Conservation (phyloP, 2,797 vertebrate species). For the Mycteria americana region DNA sequence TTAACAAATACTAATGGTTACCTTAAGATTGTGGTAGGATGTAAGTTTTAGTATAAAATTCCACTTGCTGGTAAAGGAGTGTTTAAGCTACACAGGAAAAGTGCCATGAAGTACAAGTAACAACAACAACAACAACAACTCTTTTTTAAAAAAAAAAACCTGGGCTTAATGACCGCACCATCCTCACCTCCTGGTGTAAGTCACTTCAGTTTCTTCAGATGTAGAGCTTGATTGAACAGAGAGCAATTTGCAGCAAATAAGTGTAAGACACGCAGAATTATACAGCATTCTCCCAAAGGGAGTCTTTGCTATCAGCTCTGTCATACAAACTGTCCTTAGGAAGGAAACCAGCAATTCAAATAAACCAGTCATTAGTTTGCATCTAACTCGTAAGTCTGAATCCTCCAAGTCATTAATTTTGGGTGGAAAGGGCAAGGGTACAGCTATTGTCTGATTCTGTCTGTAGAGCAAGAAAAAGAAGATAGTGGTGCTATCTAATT, state of each 20-base stretch:
- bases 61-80: neutral
- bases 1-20: neutral
- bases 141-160: neutral
- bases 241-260: neutral
- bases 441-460: neutral
- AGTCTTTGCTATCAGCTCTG: neutral
- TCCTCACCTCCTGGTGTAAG: neutral
- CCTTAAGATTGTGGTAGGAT: neutral
- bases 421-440: neutral
- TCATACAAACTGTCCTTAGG: neutral
- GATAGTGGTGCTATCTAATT: neutral
- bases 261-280: neutral
- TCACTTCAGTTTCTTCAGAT: neutral
- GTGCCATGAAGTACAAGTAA: neutral
- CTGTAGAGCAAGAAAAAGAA: neutral
- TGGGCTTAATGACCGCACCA: neutral
- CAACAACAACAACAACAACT: neutral
- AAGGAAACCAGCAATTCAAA: conserved; percentile 5
- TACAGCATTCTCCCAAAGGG: neutral
- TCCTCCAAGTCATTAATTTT: neutral
- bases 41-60: neutral
- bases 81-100: neutral
- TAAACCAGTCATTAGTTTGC: neutral
- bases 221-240: neutral
- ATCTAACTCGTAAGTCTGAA: neutral